Percentiles rank a stretch among this genome's conserved stretches.
Conservation (phyloP, 1,140 invertebrate genomes). For the Drosophila nasuta region DNA sequence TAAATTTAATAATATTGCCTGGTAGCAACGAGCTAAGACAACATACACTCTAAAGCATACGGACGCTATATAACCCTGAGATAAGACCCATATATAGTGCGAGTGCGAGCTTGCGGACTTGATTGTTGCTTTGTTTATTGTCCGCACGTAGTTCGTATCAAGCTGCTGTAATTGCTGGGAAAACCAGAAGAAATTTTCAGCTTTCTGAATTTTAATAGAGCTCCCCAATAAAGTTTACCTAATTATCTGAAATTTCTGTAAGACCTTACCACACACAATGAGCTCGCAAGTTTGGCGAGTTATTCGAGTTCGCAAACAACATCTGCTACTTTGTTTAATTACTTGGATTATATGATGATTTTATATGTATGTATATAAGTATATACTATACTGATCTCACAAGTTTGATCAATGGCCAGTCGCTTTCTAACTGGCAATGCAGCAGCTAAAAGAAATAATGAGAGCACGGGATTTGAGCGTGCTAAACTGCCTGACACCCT, state of each 20-base stretch:
- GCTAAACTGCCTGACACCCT: not conserved
- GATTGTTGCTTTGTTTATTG: conserved; percentile 2
- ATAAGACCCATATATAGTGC: conserved; percentile 20
- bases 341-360: not conserved
- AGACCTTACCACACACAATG: too few relatives aligned
- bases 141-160: conserved; percentile 9
- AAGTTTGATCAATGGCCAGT: not conserved
- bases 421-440: conserved; percentile 4
- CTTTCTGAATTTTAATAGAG: not conserved
- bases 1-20: conserved; percentile 28
- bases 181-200: not conserved
- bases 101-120: not conserved
- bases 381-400: not conserved
- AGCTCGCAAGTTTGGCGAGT: too few relatives aligned
- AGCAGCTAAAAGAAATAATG: not conserved
- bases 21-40: conserved; percentile 31
- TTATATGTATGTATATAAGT: not conserved
- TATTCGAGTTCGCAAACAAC: too few relatives aligned
- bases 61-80: conserved; percentile 14
- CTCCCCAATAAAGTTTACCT: not conserved
- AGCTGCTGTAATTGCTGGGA: conserved; percentile 14
- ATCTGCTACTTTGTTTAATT: not conserved
- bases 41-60: conserved; percentile 18
- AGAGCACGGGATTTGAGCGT: not conserved
- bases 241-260: not conserved